These are phyloP conservation scores for Cheilosia impressa DNA, from an alignment of 2,888 invertebrate species.

Conservation along the genomic window DNA sequence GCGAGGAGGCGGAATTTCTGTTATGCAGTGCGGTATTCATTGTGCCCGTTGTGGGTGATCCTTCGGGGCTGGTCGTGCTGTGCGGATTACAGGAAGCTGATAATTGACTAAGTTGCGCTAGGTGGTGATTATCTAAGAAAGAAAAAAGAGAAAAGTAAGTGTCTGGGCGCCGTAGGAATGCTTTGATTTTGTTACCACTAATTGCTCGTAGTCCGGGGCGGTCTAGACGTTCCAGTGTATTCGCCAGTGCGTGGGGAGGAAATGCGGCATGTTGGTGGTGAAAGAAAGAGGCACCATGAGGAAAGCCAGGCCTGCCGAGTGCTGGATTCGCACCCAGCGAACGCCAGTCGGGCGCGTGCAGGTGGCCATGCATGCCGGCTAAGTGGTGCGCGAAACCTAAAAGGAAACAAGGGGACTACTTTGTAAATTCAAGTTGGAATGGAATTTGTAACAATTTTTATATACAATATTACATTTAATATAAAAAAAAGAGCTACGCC, in stretches of 20 bases:
- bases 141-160: constrained; percentile 4
- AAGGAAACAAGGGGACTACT: constrained; percentile 76
- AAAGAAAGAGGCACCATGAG: constrained; percentile 83
- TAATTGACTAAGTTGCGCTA: constrained; percentile 80
- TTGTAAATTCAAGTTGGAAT: neutral
- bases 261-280: constrained; percentile 85
- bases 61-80: constrained; percentile 89
- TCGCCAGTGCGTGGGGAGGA: constrained; percentile 85
- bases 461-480: too few species aligned
- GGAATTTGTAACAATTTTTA: too few species aligned
- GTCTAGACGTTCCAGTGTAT: constrained; percentile 84
- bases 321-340: constrained; percentile 83
- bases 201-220: constrained; percentile 79
- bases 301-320: constrained; percentile 80
- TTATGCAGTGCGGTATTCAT: constrained; percentile 76
- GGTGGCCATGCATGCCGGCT: constrained; percentile 88
- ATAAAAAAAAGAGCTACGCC: neutral
- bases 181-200: constrained; percentile 77
- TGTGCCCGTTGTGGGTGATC: constrained; percentile 84
- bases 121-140: constrained; percentile 78
- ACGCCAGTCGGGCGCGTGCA: constrained; percentile 88
- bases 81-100: constrained; percentile 85
- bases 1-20: constrained; percentile 81
- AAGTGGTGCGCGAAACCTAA: constrained; percentile 90
- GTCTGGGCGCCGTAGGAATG: neutral